Conservation (phyloP, 2,888 invertebrate species). For the Drosophila incognita region DNA sequence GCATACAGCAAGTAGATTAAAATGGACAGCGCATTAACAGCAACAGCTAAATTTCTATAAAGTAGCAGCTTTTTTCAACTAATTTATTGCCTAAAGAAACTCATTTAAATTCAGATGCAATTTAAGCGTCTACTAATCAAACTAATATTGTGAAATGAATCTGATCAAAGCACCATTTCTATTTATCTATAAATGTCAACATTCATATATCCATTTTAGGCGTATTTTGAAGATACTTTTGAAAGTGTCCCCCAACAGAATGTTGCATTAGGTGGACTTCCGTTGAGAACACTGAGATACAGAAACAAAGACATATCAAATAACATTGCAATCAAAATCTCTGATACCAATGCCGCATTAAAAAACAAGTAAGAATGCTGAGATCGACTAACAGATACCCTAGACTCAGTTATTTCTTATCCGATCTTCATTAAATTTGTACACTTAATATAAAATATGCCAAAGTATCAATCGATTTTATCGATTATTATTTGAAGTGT, state of each 20-base stretch:
- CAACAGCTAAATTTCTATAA: neutral
- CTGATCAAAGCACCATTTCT: neutral
- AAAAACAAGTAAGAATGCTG: neutral
- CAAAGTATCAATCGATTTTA: neutral
- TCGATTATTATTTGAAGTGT: neutral
- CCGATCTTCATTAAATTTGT: neutral
- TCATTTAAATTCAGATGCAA: neutral
- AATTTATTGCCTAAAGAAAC: neutral
- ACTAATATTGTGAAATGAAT: neutral
- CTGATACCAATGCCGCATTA: conserved; percentile 17
- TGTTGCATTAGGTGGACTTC: conserved; percentile 33
- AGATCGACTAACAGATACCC: neutral
- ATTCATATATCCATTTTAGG: conserved; percentile 6
- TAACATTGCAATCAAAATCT: conserved; percentile 46
- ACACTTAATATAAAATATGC: neutral
- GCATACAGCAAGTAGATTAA: conserved; percentile 8
- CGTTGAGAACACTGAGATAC: conserved; percentile 16
- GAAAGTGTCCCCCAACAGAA: conserved; percentile 21
- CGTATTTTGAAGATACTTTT: conserved; percentile 24
- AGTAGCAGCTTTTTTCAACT: neutral
- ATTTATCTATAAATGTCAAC: neutral
- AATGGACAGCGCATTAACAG: neutral
- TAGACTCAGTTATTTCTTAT: neutral
- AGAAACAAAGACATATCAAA: conserved; percentile 40
- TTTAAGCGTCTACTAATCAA: neutral